These are phyloP conservation scores for Reticulitermes speratus DNA, from an alignment of 1,140 invertebrate species.

Conservation along the genomic window DNA sequence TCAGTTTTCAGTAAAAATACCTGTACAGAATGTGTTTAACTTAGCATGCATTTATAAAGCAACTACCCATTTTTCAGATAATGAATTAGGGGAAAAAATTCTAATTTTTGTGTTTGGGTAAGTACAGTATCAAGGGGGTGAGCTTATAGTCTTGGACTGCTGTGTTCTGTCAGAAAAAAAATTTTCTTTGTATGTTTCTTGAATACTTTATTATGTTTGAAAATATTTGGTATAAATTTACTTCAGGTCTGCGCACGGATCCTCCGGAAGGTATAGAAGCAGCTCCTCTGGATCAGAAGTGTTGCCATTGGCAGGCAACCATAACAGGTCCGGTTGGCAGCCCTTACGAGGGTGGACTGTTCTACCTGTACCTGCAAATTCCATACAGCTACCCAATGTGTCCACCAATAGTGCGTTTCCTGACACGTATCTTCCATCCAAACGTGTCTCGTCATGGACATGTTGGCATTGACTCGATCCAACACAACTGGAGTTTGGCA, in stretches of 20 bases:
- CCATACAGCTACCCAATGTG: slow-evolving; percentile 81
- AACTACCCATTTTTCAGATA: too few relatives aligned
- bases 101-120: too few relatives aligned
- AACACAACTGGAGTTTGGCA: slow-evolving; percentile 93
- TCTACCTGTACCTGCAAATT: slow-evolving; percentile 85
- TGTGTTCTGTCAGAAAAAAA: too few relatives aligned
- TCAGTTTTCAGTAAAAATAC: too few relatives aligned
- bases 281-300: slow-evolving; percentile 75
- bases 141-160: too few relatives aligned
- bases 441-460: slow-evolving; percentile 95
- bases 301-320: slow-evolving; percentile 89
- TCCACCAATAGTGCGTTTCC: slow-evolving; percentile 84
- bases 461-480: slow-evolving; percentile 92
- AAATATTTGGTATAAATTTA: too few relatives aligned
- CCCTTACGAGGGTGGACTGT: slow-evolving; percentile 92
- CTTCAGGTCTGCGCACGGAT: slow-evolving; percentile 66
- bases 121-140: too few relatives aligned
- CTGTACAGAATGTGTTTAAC: too few relatives aligned
- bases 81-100: too few relatives aligned
- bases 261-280: slow-evolving; percentile 90
- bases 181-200: too few relatives aligned
- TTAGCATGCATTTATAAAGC: too few relatives aligned
- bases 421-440: slow-evolving; percentile 91
- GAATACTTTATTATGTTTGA: too few relatives aligned
- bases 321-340: slow-evolving; percentile 85